These are phyloP conservation scores for Calonectris borealis DNA, from an alignment of 2,113 vertebrate species.

Conservation along the genomic window DNA sequence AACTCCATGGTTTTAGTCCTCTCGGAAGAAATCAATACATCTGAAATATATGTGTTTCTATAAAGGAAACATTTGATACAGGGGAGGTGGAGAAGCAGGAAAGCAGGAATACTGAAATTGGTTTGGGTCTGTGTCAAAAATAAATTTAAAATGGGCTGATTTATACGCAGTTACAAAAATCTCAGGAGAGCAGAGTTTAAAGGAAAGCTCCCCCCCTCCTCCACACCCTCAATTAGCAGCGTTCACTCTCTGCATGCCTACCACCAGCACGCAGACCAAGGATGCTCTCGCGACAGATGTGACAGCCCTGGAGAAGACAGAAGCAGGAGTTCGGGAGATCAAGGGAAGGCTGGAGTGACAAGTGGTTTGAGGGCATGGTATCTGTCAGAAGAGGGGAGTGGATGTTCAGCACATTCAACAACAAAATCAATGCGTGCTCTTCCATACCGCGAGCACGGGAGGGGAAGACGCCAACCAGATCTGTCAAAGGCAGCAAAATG, in stretches of 20 bases:
- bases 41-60: not conserved
- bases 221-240: not conserved
- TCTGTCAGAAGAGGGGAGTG: not conserved
- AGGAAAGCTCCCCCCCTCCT: not conserved
- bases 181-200: not conserved
- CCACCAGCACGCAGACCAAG: rapidly evolving
- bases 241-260: not conserved
- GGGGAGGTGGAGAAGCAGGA: not conserved
- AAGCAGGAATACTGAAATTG: not conserved
- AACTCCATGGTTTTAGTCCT: not conserved
- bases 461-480: not conserved
- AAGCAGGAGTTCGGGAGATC: not conserved
- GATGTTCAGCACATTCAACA: not conserved
- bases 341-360: not conserved
- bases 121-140: not conserved
- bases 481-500: not conserved
- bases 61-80: not conserved
- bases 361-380: not conserved
- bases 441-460: rapidly evolving
- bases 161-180: not conserved
- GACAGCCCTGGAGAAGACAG: not conserved
- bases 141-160: not conserved
- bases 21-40: not conserved
- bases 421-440: not conserved
- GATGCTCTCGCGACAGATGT: rapidly evolving